Evolutionary conservation across 2,888 invertebrate species (phyloP), one percentile per base, ranked within the genome.

Genomic region (Gryllus longicercus): DNA sequence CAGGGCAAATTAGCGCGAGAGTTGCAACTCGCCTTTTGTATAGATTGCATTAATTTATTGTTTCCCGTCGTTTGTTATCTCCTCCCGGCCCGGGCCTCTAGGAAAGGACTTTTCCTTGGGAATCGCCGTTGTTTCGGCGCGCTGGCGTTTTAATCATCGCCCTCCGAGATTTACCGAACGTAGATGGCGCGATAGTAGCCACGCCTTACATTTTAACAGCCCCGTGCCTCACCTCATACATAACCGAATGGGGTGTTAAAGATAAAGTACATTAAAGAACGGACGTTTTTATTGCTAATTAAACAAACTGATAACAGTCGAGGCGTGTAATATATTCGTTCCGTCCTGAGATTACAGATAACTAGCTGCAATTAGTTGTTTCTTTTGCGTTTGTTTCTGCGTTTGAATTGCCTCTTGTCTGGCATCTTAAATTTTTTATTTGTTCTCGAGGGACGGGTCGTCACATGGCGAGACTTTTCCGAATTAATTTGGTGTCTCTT

Each of bases 221-320:
- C 14, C 63, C n/a, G n/a, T n/a, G 63, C 63, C 63, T 14, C 63
- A 63, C 63, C 63, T 63, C 63, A 63, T 63, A 63, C 63, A 63
- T 63, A 63, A 63, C 63, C 63, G 63, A 63, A 63, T 63, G 63
- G 63, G 63, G 63, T 63, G 63, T 63, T 63, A 63, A 63, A 63
- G 63, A 63, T 63, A 63, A 63, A 63, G 63, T 63, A n/a, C 63
- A 63, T 63, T 63, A 63, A n/a, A n/a, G 63, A 63, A 63, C 63
- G 63, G 63, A 63, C 63, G 63, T 63, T 63, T 63, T 63, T 63
- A 63, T 63, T 63, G 63, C 63, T 63, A 63, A 63, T 63, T 63
- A 63, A 63, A 63, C 63, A 63, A 63, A 63, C 16, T 63, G 63
- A 63, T 63, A 63, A 63, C 63, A 63, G n/a, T 11, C 4, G 4